Base-by-base conservation (phyloP, 2,888 invertebrate genomes). In the Hirtodrosophila cameraria region DNA sequence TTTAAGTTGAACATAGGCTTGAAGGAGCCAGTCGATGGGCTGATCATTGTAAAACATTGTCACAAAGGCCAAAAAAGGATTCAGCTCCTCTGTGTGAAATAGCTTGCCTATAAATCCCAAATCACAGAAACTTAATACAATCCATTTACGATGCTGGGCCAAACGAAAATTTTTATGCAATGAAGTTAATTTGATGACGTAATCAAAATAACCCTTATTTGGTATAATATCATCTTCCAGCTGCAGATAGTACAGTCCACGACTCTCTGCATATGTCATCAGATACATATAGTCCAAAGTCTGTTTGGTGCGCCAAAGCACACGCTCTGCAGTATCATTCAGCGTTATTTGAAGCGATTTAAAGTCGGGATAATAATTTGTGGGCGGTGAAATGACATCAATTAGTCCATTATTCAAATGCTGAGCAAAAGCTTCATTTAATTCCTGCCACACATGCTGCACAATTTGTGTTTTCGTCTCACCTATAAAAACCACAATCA, bases 71-170 rank as follows among this genome's bases (percentile, higher is more conserved):
- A 74, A n/a, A 20, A 77, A 73, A 0, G 30, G 20, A 8, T 13
- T 18, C 1, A 81, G 54, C 3, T 60, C 70, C 6, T 27, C 2
- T 2, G 33, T 33, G 7, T 36, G 38, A 0, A 84, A 48, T 2
- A 84, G 36, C 23, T 84, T 84, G 5, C 85, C 85, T 13, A 77
- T 62, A 16, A 64, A 66, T 1, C 78, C 77, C 25, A 81, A 42
- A 1, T 74, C 55, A 6, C 46, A 41, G 23, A 78, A 79, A 12
- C 75, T 74, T 6, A 84, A 4, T 1, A 66, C 74, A 11, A 82
- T 57, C 67, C 67, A 82, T 2, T 23, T 31, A 0, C 28, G 55
- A 3, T 38, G 33, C 3, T 57, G 11, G 2, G n/a, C 28, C 12
- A 81, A 35, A 1, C 49, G 64, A 16, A 77, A 81, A 1, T 42